A percentile compares a stretch with the other conserved stretches of the same genome.
These are phyloP conservation scores for Crenuchus spilurus DNA, from an alignment of 2,797 vertebrate genomes.

Conservation along the genomic window DNA sequence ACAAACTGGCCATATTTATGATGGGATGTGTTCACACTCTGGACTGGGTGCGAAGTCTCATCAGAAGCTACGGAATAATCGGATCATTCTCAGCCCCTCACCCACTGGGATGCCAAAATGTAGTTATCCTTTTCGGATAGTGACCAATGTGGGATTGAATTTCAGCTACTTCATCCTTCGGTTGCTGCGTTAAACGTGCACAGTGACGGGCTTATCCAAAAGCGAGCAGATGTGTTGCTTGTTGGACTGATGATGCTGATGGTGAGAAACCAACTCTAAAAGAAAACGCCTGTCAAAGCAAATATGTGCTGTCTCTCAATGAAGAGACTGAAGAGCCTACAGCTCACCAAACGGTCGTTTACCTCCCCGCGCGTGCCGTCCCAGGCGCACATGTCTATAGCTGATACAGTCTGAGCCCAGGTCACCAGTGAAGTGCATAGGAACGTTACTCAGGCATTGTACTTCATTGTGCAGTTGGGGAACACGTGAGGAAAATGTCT, in stretches of 20 bases:
- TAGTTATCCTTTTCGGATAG: slow-evolving; percentile 72
- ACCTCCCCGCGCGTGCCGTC: slow-evolving; percentile 62
- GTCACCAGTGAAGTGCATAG: slow-evolving; percentile 81
- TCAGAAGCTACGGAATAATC: slow-evolving; percentile 73
- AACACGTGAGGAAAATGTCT: slow-evolving; percentile 72
- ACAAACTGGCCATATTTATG: slow-evolving; percentile 70
- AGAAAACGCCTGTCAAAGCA: slow-evolving; percentile 10
- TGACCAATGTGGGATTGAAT: slow-evolving; percentile 71
- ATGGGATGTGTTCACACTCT: slow-evolving; percentile 69
- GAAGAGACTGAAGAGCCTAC: slow-evolving; percentile 38
- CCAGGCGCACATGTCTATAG: slow-evolving; percentile 65
- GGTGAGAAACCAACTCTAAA: slow-evolving; percentile 47
- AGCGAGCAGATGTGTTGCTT: slow-evolving; percentile 69
- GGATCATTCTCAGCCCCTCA: slow-evolving; percentile 68
- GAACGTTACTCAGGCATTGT: slow-evolving; percentile 78
- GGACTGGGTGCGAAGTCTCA: slow-evolving; percentile 72
- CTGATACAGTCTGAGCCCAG: slow-evolving; percentile 53
- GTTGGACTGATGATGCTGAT: slow-evolving; percentile 51
- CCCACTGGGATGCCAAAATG: slow-evolving; percentile 69
- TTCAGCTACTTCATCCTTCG: slow-evolving; percentile 74
- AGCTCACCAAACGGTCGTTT: slow-evolving; percentile 58
- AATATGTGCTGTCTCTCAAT: slow-evolving; percentile 25
- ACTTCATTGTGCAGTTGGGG: slow-evolving; percentile 66
- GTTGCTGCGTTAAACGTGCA: slow-evolving; percentile 69
- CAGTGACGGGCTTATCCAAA: slow-evolving; percentile 68